phyloP scores from a whole-genome alignment of 2,113 vertebrate species.

The Micronycteris hirsuta region DNA sequence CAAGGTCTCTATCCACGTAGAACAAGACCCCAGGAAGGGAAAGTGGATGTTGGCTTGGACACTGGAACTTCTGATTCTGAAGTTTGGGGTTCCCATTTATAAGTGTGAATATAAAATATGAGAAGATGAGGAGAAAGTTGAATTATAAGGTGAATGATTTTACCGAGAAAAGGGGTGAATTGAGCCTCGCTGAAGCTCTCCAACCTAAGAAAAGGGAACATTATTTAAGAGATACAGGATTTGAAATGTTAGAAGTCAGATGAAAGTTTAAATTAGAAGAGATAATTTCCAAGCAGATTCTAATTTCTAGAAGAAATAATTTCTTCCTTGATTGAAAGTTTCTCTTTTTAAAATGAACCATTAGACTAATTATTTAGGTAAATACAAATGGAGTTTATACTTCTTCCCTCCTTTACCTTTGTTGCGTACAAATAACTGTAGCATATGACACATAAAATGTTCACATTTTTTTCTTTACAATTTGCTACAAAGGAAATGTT shows the following conservation, averaged over 20 bases:
- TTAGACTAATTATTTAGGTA: background rate
- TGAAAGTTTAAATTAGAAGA: background rate
- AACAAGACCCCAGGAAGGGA: background rate
- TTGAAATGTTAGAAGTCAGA: background rate
- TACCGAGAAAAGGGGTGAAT: background rate
- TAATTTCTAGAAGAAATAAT: background rate
- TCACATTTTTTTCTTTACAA: background rate
- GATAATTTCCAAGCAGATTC: background rate
- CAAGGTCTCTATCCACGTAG: background rate
- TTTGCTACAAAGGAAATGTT: background rate
- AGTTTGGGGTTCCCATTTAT: background rate
- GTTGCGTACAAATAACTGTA: background rate
- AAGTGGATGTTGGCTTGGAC: background rate
- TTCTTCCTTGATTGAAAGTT: background rate
- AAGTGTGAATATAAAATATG: background rate
- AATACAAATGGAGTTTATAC: background rate
- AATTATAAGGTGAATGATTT: background rate
- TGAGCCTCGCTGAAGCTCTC: background rate
- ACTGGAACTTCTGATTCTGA: background rate
- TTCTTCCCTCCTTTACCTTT: background rate
- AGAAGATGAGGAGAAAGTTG: background rate
- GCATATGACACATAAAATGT: background rate
- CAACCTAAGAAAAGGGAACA: background rate
- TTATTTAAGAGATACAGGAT: background rate
- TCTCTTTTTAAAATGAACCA: background rate